Base-by-base conservation (phyloP, 2,888 invertebrate genomes). In the Noctua janthina region DNA sequence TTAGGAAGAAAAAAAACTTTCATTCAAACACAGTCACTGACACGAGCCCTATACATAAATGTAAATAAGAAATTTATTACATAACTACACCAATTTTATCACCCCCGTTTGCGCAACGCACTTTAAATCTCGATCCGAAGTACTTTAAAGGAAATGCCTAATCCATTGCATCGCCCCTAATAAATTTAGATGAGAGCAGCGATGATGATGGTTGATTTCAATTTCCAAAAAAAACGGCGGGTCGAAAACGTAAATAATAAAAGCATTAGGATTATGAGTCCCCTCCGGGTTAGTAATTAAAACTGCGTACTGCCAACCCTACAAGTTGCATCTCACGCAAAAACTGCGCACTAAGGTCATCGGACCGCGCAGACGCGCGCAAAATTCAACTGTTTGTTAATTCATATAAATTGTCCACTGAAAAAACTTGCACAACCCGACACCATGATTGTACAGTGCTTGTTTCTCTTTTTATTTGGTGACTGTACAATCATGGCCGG, bases 381-480 rank as follows among this genome's bases (percentile, higher is more conserved):
- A 78, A 87, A 88, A 81, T 85, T 87, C 85, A 80, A 82, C 87
- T 81, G 78, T 74, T 84, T 82, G 77, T 85, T 76, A 85, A 84
- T 88, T 84, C 87, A 74, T 66, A 88, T 87, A 82, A 88, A 87
- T 76, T 79, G 79, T 79, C 68, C 77, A 7, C 75, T 84, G 82
- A 86, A 88, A 88, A 88, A 88, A 84, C 81, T 78, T 64, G 76
- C 79, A 70, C 81, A 83, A 70, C 62, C 80, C 81, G 64, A 82
- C 76, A 77, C 76, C 83, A 78, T 76, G 77, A 83, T 81, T 85
- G 87, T 70, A 11, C 72, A 46, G 69, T 62, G 66, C 76, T 86
- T 68, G 87, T 83, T 86, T 76, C 74, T 68, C 66, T 85, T 39
- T 86, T 76, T 77, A 79, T 83, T 84, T 66, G n/a, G 54, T 13